These are phyloP conservation scores for Drosophila mauritiana DNA, from an alignment of 1,140 invertebrate genomes.

Conservation along the genomic window DNA sequence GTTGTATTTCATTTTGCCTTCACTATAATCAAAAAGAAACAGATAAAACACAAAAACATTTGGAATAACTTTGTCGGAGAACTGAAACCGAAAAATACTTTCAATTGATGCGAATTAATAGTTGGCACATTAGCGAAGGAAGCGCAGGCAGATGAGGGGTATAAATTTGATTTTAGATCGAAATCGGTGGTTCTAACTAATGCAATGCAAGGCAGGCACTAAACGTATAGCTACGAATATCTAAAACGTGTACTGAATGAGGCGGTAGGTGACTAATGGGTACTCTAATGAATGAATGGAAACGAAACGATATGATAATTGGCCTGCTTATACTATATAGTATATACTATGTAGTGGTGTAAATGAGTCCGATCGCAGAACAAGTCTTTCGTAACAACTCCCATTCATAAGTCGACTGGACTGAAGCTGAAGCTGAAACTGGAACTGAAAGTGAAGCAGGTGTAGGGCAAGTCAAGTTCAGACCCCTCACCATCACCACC, in stretches of 20 bases:
- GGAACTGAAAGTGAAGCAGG: slow-evolving; percentile 31
- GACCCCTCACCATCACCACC: not conserved
- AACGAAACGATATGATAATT: slow-evolving; percentile 56
- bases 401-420: slow-evolving; percentile 38
- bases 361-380: slow-evolving; percentile 42
- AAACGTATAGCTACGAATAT: slow-evolving; percentile 14
- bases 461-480: slow-evolving; percentile 69
- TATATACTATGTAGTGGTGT: slow-evolving; percentile 29
- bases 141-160: slow-evolving; percentile 39
- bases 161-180: slow-evolving; percentile 12
- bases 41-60: slow-evolving; percentile 59
- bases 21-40: slow-evolving; percentile 77
- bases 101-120: slow-evolving; percentile 51
- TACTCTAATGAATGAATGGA: slow-evolving; percentile 50
- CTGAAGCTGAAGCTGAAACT: slow-evolving; percentile 3
- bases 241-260: slow-evolving; percentile 12
- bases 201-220: slow-evolving; percentile 44
- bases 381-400: slow-evolving; percentile 49
- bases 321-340: slow-evolving; percentile 39
- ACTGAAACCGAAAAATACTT: slow-evolving; percentile 41
- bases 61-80: slow-evolving; percentile 50
- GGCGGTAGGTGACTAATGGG: slow-evolving; percentile 53
- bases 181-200: slow-evolving; percentile 29
- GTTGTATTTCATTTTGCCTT: slow-evolving; percentile 84
- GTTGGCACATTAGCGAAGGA: slow-evolving; percentile 37